Conservation (phyloP, 2,888 invertebrate genomes). For the Pandemis heparana region DNA sequence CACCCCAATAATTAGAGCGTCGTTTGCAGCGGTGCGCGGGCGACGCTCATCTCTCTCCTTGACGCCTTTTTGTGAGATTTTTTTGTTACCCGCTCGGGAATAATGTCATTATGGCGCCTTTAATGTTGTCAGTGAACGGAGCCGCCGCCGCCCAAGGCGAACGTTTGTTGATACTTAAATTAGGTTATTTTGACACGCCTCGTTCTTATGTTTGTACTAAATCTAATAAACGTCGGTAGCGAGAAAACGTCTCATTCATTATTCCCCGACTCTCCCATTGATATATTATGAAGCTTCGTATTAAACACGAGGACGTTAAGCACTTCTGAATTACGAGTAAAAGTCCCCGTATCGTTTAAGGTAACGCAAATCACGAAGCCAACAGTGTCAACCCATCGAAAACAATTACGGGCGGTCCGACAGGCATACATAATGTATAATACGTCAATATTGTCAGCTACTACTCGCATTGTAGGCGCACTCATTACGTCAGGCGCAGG, state of each 20-base stretch:
- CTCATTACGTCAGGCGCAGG: constrained; percentile 71
- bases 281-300: constrained; percentile 60
- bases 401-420: constrained; percentile 65
- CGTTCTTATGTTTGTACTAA: constrained; percentile 84
- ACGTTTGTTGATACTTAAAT: constrained; percentile 86
- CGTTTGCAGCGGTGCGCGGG: constrained; percentile 60
- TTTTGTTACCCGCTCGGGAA: constrained; percentile 82
- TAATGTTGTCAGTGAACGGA: constrained; percentile 83
- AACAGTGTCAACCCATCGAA: constrained; percentile 55
- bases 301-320: constrained; percentile 37
- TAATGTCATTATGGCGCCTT: constrained; percentile 86
- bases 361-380: constrained; percentile 58
- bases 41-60: constrained; percentile 71
- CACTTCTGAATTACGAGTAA: constrained; percentile 24
- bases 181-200: constrained; percentile 85
- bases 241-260: constrained; percentile 74
- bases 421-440: constrained; percentile 72
- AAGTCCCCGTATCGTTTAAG: constrained; percentile 50
- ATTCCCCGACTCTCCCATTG: constrained; percentile 60
- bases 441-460: constrained; percentile 78
- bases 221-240: constrained; percentile 83
- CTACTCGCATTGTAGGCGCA: constrained; percentile 72
- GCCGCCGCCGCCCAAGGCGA: constrained; percentile 82
- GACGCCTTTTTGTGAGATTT: constrained; percentile 79
- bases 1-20: constrained; percentile 72